Conservation (phyloP, 2,113 vertebrate species). For the Cettia cetti region DNA sequence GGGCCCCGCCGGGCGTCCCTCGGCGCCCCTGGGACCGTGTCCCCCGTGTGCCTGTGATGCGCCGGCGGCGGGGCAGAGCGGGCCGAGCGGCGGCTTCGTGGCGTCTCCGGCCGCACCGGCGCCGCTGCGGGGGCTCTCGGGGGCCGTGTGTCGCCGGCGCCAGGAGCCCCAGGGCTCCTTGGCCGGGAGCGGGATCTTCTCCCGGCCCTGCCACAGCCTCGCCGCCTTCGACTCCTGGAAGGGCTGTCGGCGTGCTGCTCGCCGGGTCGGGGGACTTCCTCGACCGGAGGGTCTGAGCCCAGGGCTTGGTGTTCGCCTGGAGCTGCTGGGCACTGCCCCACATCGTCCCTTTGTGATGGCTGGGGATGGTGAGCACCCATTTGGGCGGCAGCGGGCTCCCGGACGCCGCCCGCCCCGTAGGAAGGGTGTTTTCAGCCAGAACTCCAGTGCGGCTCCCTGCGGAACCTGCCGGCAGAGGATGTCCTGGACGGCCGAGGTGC, state of each 20-base stretch:
- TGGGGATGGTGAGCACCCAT: background rate
- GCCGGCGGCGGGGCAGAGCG: background rate
- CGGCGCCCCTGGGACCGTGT: background rate
- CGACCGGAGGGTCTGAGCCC: background rate
- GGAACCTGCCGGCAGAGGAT: background rate
- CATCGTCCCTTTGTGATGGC: background rate
- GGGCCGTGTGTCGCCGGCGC: background rate
- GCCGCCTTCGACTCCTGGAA: background rate
- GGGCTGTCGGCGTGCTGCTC: background rate
- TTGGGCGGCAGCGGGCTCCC: background rate
- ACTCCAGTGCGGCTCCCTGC: accelerated
- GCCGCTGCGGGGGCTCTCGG: background rate
- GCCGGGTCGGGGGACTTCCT: no score
- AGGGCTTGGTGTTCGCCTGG: background rate
- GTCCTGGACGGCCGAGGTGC: background rate
- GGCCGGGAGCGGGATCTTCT: background rate
- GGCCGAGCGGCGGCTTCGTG: background rate
- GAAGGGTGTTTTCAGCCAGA: background rate
- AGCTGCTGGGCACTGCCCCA: background rate
- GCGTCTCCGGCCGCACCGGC: background rate
- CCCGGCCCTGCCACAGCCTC: no score
- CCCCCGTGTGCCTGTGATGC: background rate
- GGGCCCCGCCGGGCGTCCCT: background rate
- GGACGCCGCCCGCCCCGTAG: background rate
- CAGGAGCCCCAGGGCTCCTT: background rate